These are phyloP conservation scores for Macaria liturata DNA, from an alignment of 2,888 invertebrate genomes.

Conservation along the genomic window DNA sequence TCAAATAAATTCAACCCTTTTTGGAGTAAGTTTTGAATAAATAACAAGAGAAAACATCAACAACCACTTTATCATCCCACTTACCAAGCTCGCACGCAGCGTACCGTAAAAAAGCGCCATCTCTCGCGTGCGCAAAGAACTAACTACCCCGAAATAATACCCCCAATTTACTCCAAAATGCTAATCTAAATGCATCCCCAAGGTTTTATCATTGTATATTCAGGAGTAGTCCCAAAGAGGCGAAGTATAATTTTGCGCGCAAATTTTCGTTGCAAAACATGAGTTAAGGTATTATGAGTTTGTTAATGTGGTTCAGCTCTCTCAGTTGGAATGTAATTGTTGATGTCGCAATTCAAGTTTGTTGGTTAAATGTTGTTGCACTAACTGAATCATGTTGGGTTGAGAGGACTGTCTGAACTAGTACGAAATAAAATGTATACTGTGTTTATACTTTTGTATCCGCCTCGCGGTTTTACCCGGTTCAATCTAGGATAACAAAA, in stretches of 20 bases:
- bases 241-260: constrained; percentile 27
- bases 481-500: no score
- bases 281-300: constrained; percentile 24
- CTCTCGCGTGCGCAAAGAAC: constrained; percentile 12
- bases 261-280: constrained; percentile 27
- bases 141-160: constrained; percentile 30
- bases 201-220: constrained; percentile 34
- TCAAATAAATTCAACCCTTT: no score
- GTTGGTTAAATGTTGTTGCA: no score
- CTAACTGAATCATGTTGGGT: no score
- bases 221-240: constrained; percentile 23
- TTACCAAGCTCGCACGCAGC: constrained; percentile 6
- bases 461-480: no score
- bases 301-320: not conserved
- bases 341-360: no score
- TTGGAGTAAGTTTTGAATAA: no score
- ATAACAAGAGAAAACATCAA: no score
- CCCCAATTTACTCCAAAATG: constrained; percentile 29
- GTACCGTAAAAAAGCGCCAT: constrained; percentile 4
- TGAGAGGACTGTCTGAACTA: no score
- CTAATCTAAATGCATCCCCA: constrained; percentile 39
- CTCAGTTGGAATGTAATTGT: no score
- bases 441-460: no score
- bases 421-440: no score
- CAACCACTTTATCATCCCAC: not conserved